Conservation (phyloP, 2,113 vertebrate species). For the Loxodonta africana region DNA sequence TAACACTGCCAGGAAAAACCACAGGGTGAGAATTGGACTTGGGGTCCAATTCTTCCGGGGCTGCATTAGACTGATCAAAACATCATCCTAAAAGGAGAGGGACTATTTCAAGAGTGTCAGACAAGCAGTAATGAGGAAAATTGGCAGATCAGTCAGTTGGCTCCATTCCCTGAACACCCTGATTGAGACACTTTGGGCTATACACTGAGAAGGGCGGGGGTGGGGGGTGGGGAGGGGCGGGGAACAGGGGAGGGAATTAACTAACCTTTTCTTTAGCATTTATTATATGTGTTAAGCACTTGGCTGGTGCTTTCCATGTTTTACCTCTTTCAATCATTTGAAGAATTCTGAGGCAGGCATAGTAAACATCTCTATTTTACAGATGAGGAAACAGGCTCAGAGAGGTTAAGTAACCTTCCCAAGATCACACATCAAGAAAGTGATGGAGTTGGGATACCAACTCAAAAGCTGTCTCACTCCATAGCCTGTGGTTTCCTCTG, state of each 20-base stretch:
- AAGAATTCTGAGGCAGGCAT: conserved; percentile 53
- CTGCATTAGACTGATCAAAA: conserved; percentile 73
- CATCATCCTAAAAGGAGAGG: conserved; percentile 73
- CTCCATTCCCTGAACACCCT: conserved; percentile 23
- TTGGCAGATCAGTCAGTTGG: conserved; percentile 6
- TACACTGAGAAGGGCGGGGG: neutral
- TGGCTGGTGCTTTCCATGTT: neutral
- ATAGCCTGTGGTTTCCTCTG: conserved; percentile 11
- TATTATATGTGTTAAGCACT: neutral
- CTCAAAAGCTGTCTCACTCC: neutral
- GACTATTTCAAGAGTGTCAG: conserved; percentile 73
- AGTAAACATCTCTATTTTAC: conserved; percentile 53
- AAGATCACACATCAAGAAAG: conserved; percentile 60
- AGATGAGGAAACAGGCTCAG: conserved; percentile 62
- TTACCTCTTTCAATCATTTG: conserved; percentile 34
- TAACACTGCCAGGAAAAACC: conserved; percentile 76
- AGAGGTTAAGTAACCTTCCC: conserved; percentile 50
- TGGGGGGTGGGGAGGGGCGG: neutral
- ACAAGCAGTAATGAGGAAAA: conserved; percentile 76
- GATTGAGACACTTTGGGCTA: conserved; percentile 31
- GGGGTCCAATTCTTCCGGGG: conserved; percentile 63
- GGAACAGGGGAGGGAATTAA: neutral
- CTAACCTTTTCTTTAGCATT: conserved; percentile 39
- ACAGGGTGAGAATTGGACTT: conserved; percentile 77
- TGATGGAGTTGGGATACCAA: neutral